Conservation (phyloP, 2,888 invertebrate species). For the Griposia aprilina region DNA sequence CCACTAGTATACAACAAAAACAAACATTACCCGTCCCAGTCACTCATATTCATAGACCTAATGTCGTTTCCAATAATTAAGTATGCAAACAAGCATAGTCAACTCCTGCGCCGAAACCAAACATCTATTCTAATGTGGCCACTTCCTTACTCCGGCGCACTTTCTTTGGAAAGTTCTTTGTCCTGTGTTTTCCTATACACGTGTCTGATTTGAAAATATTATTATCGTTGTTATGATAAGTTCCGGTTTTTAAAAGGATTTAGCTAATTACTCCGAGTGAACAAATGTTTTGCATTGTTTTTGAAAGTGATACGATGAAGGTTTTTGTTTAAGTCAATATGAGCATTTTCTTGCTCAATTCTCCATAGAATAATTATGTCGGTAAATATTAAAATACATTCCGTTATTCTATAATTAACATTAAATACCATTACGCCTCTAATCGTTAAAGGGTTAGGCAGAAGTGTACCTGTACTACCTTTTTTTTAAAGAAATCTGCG, state of each 20-base stretch:
- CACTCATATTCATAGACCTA: constrained; percentile 17
- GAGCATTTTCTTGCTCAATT: neutral
- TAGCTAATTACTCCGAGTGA: constrained; percentile 17
- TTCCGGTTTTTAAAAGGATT: constrained; percentile 30
- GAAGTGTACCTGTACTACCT: no score
- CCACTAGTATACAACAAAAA: constrained; percentile 9
- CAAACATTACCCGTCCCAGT: constrained; percentile 12
- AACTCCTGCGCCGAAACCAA: constrained; percentile 75
- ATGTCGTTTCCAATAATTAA: constrained; percentile 71
- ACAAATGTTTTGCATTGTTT: constrained; percentile 8
- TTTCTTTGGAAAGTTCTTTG: constrained; percentile 76
- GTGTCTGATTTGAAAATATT: constrained; percentile 53
- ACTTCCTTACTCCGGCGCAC: constrained; percentile 74
- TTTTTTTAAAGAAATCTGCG: neutral
- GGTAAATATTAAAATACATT: neutral
- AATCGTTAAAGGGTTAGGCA: no score
- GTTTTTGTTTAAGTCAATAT: neutral
- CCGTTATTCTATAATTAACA: neutral
- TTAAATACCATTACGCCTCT: no score
- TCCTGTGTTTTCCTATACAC: constrained; percentile 59
- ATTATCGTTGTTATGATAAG: constrained; percentile 13
- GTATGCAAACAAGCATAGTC: constrained; percentile 77
- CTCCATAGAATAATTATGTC: neutral
- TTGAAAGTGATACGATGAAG: constrained; percentile 12
- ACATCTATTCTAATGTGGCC: constrained; percentile 75